A percentile compares a stretch with the other conserved stretches of the same genome.
Conservation (phyloP, 2,888 invertebrate species). For the Campoletis raptor region DNA sequence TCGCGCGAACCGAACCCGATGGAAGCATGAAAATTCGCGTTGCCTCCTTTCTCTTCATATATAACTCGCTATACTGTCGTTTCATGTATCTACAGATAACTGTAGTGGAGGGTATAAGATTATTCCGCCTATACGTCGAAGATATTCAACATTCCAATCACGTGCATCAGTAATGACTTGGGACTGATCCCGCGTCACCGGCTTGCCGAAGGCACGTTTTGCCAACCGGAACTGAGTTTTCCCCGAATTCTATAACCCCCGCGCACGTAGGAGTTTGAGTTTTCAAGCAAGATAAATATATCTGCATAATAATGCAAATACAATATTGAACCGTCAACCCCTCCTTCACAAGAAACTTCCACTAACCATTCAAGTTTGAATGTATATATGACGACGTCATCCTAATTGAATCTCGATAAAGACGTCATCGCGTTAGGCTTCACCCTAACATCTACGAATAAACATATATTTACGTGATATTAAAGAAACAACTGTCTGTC, state of each 20-base stretch:
- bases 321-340: slow-evolving; percentile 1
- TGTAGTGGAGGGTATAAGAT: slow-evolving; percentile 18
- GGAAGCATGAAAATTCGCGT: slow-evolving; percentile 43
- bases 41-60: slow-evolving; percentile 14
- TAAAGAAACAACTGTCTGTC: slow-evolving; percentile 57
- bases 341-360: neutral
- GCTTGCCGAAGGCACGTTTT: slow-evolving; percentile 39
- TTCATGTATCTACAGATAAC: slow-evolving; percentile 20
- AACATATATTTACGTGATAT: slow-evolving; percentile 23
- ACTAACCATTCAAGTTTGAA: neutral
- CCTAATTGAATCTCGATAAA: neutral
- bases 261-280: slow-evolving; percentile 1
- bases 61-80: slow-evolving; percentile 25
- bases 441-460: neutral
- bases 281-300: slow-evolving; percentile 21
- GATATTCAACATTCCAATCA: slow-evolving; percentile 56
- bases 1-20: slow-evolving; percentile 32
- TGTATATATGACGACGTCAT: neutral
- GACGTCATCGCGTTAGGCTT: neutral
- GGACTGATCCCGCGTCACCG: slow-evolving; percentile 43
- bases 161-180: slow-evolving; percentile 46
- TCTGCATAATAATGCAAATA: slow-evolving; percentile 36
- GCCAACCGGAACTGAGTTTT: slow-evolving; percentile 27
- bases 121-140: slow-evolving; percentile 44
- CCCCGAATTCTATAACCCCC: slow-evolving; percentile 3